Conservation (phyloP, 2,888 invertebrate genomes). For the Xylophagus ater region DNA sequence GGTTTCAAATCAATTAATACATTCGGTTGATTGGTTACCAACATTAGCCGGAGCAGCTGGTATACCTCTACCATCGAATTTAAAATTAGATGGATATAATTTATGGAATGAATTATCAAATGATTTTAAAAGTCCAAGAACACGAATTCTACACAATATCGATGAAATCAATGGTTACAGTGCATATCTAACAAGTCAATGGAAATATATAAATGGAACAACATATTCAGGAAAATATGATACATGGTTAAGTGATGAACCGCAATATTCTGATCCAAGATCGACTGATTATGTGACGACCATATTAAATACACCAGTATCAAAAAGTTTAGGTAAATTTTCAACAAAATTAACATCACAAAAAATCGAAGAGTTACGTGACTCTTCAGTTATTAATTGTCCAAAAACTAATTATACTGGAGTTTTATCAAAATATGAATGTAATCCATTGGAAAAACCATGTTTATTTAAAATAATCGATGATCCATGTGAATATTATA, state of each 20-base stretch:
- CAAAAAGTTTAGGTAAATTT: conserved; percentile 16
- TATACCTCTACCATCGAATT: conserved; percentile 20
- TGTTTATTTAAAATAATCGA: conserved; percentile 42
- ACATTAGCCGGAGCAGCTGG: conserved; percentile 44
- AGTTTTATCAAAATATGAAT: conserved; percentile 20
- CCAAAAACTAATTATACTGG: conserved; percentile 19
- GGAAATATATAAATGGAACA: conserved; percentile 33
- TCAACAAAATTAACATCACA: conserved; percentile 17
- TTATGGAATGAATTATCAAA: conserved; percentile 54
- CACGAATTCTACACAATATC: conserved; percentile 58
- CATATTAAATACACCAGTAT: conserved; percentile 24
- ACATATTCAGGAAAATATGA: conserved; percentile 24
- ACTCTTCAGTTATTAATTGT: conserved; percentile 26
- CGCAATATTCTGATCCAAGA: conserved; percentile 27
- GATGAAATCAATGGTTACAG: conserved; percentile 45
- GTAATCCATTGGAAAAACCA: conserved; percentile 31
- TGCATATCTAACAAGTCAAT: conserved; percentile 25
- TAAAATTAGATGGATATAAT: conserved; percentile 53
- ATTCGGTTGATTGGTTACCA: conserved; percentile 75
- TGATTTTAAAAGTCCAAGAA: conserved; percentile 39
- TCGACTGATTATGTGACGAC: conserved; percentile 22
- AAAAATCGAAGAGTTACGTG: conserved; percentile 23
- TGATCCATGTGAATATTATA: conserved; percentile 44
- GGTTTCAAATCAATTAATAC: conserved; percentile 55
- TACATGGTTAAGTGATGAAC: conserved; percentile 23